A percentile compares a stretch with the other conserved stretches of the same genome.
phyloP scores from a whole-genome alignment of 2,888 invertebrate genomes.

The Molorchus minor region DNA sequence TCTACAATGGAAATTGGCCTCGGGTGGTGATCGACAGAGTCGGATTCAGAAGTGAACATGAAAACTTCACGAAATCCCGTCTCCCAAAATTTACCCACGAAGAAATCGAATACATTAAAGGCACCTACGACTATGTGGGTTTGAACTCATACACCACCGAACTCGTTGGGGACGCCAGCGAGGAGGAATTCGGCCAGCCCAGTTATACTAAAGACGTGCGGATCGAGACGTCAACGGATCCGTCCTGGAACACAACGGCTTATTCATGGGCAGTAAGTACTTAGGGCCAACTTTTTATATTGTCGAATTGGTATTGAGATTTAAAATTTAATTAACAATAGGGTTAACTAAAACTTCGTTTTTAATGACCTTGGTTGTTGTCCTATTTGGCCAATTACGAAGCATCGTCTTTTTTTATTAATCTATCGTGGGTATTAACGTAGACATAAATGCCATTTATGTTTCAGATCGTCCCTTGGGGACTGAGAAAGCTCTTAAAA shows the following conservation, averaged over 20 bases:
- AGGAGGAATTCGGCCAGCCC: not conserved
- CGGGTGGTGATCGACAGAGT: slow-evolving; percentile 70
- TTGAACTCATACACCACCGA: not conserved
- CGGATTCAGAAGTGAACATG: slow-evolving; percentile 64
- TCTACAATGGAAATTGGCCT: slow-evolving; percentile 74
- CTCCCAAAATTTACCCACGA: slow-evolving; percentile 70
- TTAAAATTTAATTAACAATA: no score
- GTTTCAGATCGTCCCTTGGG: slow-evolving; percentile 45
- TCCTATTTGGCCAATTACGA: no score
- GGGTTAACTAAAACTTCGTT: no score
- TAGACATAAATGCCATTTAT: no score
- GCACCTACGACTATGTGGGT: slow-evolving; percentile 30
- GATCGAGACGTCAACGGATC: no score
- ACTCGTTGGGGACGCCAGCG: not conserved
- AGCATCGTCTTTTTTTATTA: no score
- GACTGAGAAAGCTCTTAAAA: slow-evolving; percentile 65
- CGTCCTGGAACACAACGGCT: no score
- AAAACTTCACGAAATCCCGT: slow-evolving; percentile 67
- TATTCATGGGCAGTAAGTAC: no score
- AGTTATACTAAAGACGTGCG: not conserved
- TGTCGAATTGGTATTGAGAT: no score
- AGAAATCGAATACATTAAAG: slow-evolving; percentile 68
- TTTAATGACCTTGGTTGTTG: no score
- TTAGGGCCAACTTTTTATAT: no score
- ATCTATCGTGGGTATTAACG: no score